Evolutionary conservation across 2,888 invertebrate genomes (phyloP), one percentile per base, ranked within the genome.

Genomic region (Neoaliturus tenellus): DNA sequence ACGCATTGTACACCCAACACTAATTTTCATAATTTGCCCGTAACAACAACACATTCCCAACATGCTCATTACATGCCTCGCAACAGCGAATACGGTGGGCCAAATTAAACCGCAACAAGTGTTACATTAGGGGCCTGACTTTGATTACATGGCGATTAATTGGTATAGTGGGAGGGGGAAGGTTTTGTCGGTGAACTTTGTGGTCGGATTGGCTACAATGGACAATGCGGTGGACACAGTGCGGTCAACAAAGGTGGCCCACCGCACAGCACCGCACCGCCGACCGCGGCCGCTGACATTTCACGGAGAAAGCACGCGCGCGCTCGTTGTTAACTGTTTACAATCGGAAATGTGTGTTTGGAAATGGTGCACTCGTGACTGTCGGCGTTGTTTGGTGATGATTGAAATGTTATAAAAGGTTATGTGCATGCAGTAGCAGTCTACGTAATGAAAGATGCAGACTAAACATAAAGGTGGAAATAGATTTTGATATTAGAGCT

Each of bases 101-200:
- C 55, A 55, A 55, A 55, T 55, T 12, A 55, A 55, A 55, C 55
- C 55, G 20, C 55, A 55, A 55, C 55, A 55, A 55, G 55, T 55
- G 14, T 8, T 48, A 14, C 44, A 12, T 12, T 23, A 23, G 48
- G 3, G 20, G 55, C 23, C 55, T 51, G 6, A 23, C 3, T 2
- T 4, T 55, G 55, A 55, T 55, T 55, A 55, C 55, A 62, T 4
- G 8, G 2, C 51, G 51, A 51, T 51, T 51, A 23, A 51, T 51
- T 20, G 51, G 10, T n/a, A n/a, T n/a, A n/a, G n/a, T n/a, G n/a
- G n/a, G n/a, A n/a, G n/a, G 4, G 1, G 51, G 51, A 10, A 2
- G 14, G 48, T 14, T 14, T 51, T 20, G 51, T 20, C 51, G 51
- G 51, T 51, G 51, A 51, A 51, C 51, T 51, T 51, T 51, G 51